Evolutionary conservation across 2,888 invertebrate species (phyloP), one percentile per base, ranked within the genome.

Genomic region (Tetragnatha montana): DNA sequence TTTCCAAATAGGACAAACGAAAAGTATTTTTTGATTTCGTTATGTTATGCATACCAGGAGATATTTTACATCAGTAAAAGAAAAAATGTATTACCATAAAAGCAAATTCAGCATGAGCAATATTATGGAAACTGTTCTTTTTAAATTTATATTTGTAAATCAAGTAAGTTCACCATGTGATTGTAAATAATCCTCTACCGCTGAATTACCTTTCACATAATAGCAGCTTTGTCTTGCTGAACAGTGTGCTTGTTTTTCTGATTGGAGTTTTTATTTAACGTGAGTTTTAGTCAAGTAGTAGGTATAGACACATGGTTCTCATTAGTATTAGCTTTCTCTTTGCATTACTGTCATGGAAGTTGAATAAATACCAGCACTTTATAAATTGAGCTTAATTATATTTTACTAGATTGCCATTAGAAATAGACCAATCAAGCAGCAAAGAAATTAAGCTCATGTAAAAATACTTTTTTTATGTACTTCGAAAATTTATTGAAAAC

Each of bases 311-410:
- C 78, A 88, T 82, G 76, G 21, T 82, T 82, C 82, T 83, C 68
- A 88, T 80, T 88, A 88, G 88, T 83, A 70, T 50, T 88, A 88
- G 88, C 83, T 88, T 80, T 88, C 73, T 75, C 87, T 88, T 74
- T 71, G 78, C 79, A 83, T 83, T 49, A 79, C 73, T 85, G 75
- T 89, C 75, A 70, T 89, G 74, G 70, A 84, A 84, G 81, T 81
- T 75, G 75, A 87, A 81, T 69, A 78, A 70, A 82, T 78, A 88
- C 35, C 76, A 89, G 85, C 86, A 86, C 89, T 89, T 83, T 85
- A 89, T 85, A 73, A 89, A 86, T 81, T 86, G 89, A 89, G 89
- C 89, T 89, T 89, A 86, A 81, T 89, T 89, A 60, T 81, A 89
- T 89, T 89, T 89, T 86, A 89, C 47, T 89, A 86, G 89, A 89